Percentiles rank a stretch among this genome's conserved stretches.
Evolutionary conservation across 2,888 invertebrate genomes (phyloP).

Genomic region (Hyposoter dolosus): DNA sequence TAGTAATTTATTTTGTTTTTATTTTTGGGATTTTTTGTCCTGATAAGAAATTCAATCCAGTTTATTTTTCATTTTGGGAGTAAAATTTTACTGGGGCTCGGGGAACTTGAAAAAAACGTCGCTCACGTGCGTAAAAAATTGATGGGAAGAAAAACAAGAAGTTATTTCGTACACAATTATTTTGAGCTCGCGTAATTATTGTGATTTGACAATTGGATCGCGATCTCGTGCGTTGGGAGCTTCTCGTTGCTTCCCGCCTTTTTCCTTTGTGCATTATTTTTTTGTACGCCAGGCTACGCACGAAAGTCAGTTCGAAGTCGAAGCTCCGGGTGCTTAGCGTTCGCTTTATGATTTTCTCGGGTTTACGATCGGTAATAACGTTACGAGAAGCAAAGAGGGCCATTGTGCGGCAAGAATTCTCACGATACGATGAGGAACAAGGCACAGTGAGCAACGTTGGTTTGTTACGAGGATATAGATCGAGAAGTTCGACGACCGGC

Average conservation of each 20-base stretch:
- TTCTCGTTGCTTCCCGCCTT: neutral
- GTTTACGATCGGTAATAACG: constrained; percentile 68
- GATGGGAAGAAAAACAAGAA: neutral
- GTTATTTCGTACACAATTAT: neutral
- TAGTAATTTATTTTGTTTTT: too few relatives aligned
- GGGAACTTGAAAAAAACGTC: neutral
- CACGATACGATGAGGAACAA: constrained; percentile 39
- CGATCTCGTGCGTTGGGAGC: neutral
- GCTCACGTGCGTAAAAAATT: neutral
- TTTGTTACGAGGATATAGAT: constrained; percentile 7
- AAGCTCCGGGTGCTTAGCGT: constrained; percentile 52
- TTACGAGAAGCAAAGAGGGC: constrained; percentile 46
- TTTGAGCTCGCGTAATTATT: constrained; percentile 1
- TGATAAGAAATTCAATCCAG: too few relatives aligned
- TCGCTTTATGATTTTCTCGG: constrained; percentile 54
- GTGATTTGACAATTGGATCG: neutral
- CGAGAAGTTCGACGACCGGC: constrained; percentile 61
- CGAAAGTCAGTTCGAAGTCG: constrained; percentile 31
- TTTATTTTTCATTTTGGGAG: neutral
- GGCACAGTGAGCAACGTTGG: neutral
- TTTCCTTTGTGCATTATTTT: neutral
- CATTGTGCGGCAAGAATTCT: constrained; percentile 61
- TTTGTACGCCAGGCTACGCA: neutral
- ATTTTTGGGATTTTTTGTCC: too few relatives aligned
- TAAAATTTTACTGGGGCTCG: neutral